These are phyloP conservation scores for Leptatherina wallacei DNA, from an alignment of 2,797 vertebrate species.

Conservation along the genomic window DNA sequence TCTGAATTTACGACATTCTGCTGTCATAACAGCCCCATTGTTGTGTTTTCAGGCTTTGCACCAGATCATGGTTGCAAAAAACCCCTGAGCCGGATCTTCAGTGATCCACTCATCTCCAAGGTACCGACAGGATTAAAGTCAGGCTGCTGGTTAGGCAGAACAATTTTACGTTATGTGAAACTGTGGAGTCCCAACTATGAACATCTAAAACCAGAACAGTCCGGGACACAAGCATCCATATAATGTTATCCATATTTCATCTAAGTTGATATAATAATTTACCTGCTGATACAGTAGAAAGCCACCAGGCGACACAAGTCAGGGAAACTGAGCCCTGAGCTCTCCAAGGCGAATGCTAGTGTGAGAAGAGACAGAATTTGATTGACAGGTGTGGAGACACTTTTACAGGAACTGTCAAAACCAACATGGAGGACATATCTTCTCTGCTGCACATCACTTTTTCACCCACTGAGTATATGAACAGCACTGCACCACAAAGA, in stretches of 20 bases:
- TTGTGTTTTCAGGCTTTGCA: background rate
- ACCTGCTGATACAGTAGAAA: constrained; percentile 89
- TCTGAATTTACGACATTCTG: background rate
- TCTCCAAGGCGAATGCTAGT: constrained; percentile 87
- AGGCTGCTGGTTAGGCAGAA: background rate
- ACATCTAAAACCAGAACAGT: background rate
- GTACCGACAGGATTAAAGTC: background rate
- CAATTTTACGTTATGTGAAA: background rate
- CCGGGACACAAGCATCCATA: background rate
- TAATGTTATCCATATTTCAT: background rate
- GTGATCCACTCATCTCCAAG: background rate
- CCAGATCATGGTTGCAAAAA: background rate
- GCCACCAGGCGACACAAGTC: constrained; percentile 91
- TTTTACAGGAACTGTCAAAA: constrained; percentile 33
- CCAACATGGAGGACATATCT: constrained; percentile 23
- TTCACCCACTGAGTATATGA: constrained; percentile 9
- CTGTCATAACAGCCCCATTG: background rate
- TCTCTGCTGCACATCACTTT: constrained; percentile 16
- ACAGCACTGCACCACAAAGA: background rate
- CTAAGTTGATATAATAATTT: constrained; percentile 4
- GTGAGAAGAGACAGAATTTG: constrained; percentile 51
- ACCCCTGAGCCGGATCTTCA: background rate
- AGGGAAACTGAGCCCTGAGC: constrained; percentile 86
- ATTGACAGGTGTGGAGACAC: constrained; percentile 38
- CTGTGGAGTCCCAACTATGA: background rate